These are phyloP conservation scores for Sinohyriopsis cumingii DNA, from an alignment of 2,888 invertebrate species.

Conservation along the genomic window DNA sequence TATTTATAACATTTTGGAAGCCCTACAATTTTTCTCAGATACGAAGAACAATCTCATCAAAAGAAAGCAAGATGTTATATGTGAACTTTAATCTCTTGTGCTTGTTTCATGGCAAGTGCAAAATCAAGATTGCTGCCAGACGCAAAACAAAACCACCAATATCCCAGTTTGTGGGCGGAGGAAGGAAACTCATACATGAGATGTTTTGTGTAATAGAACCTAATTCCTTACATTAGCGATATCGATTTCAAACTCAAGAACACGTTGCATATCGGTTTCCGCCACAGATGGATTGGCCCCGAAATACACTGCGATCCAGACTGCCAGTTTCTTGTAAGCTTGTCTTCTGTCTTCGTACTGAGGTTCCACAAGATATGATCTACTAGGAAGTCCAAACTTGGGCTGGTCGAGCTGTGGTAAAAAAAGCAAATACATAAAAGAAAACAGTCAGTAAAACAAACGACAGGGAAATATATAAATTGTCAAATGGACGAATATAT, in stretches of 20 bases:
- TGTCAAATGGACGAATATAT: neutral
- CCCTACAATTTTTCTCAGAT: too few relatives aligned
- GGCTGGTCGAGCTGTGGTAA: conserved; percentile 88
- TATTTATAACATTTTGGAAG: neutral
- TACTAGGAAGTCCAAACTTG: conserved; percentile 82
- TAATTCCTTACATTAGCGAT: conserved; percentile 87
- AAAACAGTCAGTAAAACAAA: neutral
- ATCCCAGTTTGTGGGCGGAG: too few relatives aligned
- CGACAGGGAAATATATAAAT: neutral
- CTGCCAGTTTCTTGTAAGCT: conserved; percentile 90
- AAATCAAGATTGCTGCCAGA: too few relatives aligned
- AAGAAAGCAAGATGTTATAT: too few relatives aligned
- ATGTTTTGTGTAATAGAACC: too few relatives aligned
- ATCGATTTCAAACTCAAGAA: conserved; percentile 89
- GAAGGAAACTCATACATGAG: too few relatives aligned
- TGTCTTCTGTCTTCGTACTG: conserved; percentile 77
- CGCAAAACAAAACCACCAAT: too few relatives aligned
- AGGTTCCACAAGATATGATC: conserved; percentile 82
- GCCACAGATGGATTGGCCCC: conserved; percentile 83
- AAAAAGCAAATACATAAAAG: too few relatives aligned
- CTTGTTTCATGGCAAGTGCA: too few relatives aligned
- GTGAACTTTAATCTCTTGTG: too few relatives aligned
- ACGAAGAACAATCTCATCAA: too few relatives aligned
- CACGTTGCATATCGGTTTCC: conserved; percentile 80
- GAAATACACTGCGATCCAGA: conserved; percentile 85